Evolutionary conservation across 2,113 vertebrate species (phyloP), one percentile per base, ranked within the genome.

Genomic region (Pleuronectes platessa): DNA sequence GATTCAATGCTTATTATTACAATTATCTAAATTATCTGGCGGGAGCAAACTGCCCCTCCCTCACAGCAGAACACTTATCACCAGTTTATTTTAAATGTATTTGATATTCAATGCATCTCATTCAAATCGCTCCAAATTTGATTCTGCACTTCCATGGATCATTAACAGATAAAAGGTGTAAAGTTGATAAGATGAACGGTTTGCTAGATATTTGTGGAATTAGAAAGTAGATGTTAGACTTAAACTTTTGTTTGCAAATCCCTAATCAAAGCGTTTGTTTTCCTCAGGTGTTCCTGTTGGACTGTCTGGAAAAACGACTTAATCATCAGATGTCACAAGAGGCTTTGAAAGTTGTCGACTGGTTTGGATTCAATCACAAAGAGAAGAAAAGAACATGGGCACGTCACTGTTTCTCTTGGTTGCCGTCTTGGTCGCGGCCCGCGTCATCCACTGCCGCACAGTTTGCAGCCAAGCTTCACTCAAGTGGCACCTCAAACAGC

Each of bases 401-500:
- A 17, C 27, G 2, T 74, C 74, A 6, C 35, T 79, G 49, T 69
- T 92, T 51, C 54, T 42, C 17, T 49, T 89, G 31, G 68, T 79
- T 58, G 71, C 65, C 0, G 6, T 91, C 26, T 49, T 92, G 68
- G 66, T 86, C 62, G 75, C 69, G 26, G 76, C 78, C 71, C 82
- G 63, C 37, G 76, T 45, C 20, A 59, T 71, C n/a, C 64, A 62
- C 49, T 88, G 92, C 21, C 94, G 93, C 68, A 71, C 37, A 3
- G 58, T 85, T 81, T 96, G 95, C 85, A 85, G 86, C 27, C 61
- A 88, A n/a, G 35, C 65, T 27, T 78, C 74, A 3, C 13, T 88
- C 14, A 92, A 96, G 79, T 97, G 95, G 95, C 79, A 82, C 72
- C 24, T 59, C 23, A 54, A 90, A 47, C 91, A 91, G 13, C 93